Conservation (phyloP, 2,888 invertebrate species). For the Hoplodrina blanda region DNA sequence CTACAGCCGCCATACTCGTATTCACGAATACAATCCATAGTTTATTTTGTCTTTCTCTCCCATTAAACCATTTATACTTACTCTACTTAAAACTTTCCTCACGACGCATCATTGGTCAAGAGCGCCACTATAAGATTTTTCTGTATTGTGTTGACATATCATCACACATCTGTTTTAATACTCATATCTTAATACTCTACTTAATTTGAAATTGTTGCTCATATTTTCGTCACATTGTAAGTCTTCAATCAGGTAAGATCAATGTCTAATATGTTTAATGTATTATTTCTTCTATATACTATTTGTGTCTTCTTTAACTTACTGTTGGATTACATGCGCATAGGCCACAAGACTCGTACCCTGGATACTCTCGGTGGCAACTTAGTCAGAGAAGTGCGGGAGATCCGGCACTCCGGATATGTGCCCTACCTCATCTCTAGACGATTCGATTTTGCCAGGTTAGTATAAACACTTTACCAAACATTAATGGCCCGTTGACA, state of each 20-base stretch:
- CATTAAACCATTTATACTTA: no score
- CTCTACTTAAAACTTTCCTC: no score
- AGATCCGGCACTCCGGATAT: constrained; percentile 77
- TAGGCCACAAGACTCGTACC: constrained; percentile 85
- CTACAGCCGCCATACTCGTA: neutral
- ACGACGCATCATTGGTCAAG: neutral
- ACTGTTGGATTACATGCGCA: constrained; percentile 36
- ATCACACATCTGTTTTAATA: neutral
- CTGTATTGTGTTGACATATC: neutral
- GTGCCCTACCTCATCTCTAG: constrained; percentile 73
- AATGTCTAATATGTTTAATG: constrained; percentile 5
- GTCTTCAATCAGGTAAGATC: constrained; percentile 55
- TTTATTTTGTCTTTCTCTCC: neutral
- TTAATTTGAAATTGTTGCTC: neutral
- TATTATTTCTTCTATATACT: constrained; percentile 9
- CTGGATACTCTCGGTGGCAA: constrained; percentile 83
- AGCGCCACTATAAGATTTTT: neutral
- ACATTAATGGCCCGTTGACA: neutral
- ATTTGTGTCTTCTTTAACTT: constrained; percentile 11
- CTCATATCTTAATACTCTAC: neutral
- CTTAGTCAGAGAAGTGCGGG: constrained; percentile 81
- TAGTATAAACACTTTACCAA: constrained; percentile 32
- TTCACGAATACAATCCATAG: neutral
- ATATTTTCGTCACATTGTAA: neutral
- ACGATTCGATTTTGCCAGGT: constrained; percentile 76